Percentiles rank a stretch among this genome's conserved stretches.
Conservation (phyloP, 2,113 vertebrate species). For the Tetrax tetrax region DNA sequence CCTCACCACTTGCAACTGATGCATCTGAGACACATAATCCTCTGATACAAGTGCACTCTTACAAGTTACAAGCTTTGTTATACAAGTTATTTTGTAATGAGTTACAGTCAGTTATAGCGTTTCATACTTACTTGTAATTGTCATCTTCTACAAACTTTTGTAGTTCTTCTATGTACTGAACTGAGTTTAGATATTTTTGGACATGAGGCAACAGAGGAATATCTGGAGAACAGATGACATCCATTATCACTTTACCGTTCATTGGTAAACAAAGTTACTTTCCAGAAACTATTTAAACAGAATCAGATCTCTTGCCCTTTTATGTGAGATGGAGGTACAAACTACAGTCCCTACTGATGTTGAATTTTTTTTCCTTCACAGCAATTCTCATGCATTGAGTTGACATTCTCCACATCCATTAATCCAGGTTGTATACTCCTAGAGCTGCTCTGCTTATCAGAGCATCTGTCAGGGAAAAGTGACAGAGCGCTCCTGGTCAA, state of each 20-base stretch:
- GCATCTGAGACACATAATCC: background rate
- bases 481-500: accelerated
- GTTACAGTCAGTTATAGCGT: background rate
- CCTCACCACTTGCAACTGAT: background rate
- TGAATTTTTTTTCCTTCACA: background rate
- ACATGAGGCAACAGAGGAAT: conserved; percentile 93
- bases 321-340: background rate
- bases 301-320: background rate
- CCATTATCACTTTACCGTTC: background rate
- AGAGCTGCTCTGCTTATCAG: background rate
- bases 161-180: conserved; percentile 97
- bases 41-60: background rate
- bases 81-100: background rate
- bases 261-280: background rate
- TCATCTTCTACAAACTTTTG: conserved; percentile 99
- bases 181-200: conserved; percentile 97
- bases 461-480: background rate
- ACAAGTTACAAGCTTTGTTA: background rate
- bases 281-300: background rate
- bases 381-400: background rate
- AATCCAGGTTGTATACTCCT: background rate
- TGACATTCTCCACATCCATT: background rate
- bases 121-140: conserved; percentile 93
- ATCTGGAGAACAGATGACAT: conserved; percentile 78
- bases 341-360: background rate